Conservation (phyloP, 2,113 vertebrate genomes). For the Siphamia tubifer region DNA sequence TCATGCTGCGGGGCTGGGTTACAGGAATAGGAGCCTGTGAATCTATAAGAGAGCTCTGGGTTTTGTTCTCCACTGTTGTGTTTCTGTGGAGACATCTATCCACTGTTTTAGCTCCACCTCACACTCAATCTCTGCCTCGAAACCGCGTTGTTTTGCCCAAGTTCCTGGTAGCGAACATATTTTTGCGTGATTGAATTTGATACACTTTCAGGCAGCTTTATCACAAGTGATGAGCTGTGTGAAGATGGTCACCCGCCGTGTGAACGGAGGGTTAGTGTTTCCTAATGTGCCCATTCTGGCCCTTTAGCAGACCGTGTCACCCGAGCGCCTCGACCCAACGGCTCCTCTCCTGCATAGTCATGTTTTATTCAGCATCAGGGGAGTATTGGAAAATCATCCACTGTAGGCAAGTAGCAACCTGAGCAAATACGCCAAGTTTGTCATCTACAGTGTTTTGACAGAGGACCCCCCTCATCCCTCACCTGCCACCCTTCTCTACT, state of each 20-base stretch:
- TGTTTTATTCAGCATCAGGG: conserved; percentile 86
- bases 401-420: conserved; percentile 52
- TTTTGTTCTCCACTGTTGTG: conserved; percentile 46
- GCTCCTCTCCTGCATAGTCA: conserved; percentile 75
- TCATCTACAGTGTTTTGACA: conserved; percentile 47
- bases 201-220: neutral
- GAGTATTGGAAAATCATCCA: conserved; percentile 80
- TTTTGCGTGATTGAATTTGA: neutral
- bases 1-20: conserved; percentile 63
- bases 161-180: no score
- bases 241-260: neutral
- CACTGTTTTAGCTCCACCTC: neutral
- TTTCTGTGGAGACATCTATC: conserved; percentile 40
- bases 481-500: conserved; percentile 23
- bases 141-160: no score
- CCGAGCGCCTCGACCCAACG: conserved; percentile 68
- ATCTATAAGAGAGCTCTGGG: conserved; percentile 21
- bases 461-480: conserved; percentile 44
- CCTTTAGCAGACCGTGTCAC: conserved; percentile 75
- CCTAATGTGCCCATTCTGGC: conserved; percentile 37
- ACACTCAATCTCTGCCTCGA: no score
- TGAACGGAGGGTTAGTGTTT: conserved; percentile 64
- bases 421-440: conserved; percentile 46
- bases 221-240: neutral
- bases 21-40: conserved; percentile 63